Conservation (phyloP, 2,888 invertebrate genomes). For the Synanthedon vespiformis region DNA sequence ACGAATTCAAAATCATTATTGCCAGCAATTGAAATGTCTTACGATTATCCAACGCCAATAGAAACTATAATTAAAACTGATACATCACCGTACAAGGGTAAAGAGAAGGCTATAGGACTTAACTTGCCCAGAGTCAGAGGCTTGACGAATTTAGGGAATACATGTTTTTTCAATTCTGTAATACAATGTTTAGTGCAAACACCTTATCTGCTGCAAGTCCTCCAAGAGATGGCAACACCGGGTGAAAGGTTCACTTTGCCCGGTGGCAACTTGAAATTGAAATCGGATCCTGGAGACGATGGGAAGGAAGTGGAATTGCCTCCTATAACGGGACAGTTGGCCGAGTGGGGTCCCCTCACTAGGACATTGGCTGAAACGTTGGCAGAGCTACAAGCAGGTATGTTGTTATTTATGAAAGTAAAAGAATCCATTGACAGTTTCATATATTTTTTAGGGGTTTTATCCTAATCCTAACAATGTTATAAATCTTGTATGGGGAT, state of each 20-base stretch:
- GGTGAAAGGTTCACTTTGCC: constrained; percentile 80
- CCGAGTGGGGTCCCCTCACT: constrained; percentile 77
- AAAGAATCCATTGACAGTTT: too few relatives aligned
- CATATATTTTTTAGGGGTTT: too few relatives aligned
- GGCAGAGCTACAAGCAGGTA: constrained; percentile 74
- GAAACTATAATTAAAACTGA: constrained; percentile 36
- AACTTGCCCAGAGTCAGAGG: constrained; percentile 77
- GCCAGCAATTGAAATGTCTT: constrained; percentile 37
- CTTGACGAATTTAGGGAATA: constrained; percentile 91
- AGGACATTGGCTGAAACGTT: constrained; percentile 77
- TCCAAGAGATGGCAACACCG: constrained; percentile 76
- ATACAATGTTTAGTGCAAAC: constrained; percentile 93
- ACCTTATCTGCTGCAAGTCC: constrained; percentile 78
- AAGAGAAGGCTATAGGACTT: constrained; percentile 40
- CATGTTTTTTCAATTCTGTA: constrained; percentile 97
- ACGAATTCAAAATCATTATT: constrained; percentile 35
- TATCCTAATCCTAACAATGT: too few relatives aligned
- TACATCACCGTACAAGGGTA: constrained; percentile 26
- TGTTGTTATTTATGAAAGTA: constrained; percentile 3
- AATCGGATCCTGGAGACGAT: constrained; percentile 37
- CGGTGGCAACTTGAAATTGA: constrained; percentile 75
- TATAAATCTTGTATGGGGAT: too few relatives aligned
- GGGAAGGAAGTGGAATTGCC: constrained; percentile 70
- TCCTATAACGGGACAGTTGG: constrained; percentile 75
- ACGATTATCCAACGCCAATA: constrained; percentile 23